Evolutionary conservation across 35 echinoderm and acorn worm species (phyloP).

Genomic region (Chiridota heheva): DNA sequence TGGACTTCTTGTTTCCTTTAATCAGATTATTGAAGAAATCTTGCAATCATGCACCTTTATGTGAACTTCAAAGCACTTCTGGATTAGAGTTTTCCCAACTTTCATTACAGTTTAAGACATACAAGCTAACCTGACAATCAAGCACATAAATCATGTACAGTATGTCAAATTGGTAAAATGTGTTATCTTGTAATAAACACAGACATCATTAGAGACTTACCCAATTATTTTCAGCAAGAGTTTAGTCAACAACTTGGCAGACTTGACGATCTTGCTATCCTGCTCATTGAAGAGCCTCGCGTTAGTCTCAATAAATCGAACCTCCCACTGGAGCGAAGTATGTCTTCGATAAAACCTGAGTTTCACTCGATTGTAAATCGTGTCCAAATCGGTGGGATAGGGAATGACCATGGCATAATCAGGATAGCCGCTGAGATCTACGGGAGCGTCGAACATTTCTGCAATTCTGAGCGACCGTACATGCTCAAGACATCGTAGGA

Average conservation of each 20-base stretch:
- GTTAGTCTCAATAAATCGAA: conserved; percentile 81
- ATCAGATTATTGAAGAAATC: too few species aligned
- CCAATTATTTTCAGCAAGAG: conserved; percentile 77
- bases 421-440: conserved; percentile 83
- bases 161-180: too few species aligned
- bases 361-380: conserved; percentile 70
- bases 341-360: conserved; percentile 76
- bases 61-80: too few species aligned
- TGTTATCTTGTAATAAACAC: too few species aligned
- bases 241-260: conserved; percentile 68
- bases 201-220: conserved; percentile 60
- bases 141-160: too few species aligned
- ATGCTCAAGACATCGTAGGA: conserved; percentile 71
- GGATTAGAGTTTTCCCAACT: too few species aligned
- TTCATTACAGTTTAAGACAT: too few species aligned
- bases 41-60: too few species aligned
- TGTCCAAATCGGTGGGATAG: conserved; percentile 86
- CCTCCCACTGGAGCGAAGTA: conserved; percentile 87
- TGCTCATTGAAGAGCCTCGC: conserved; percentile 71
- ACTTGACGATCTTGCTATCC: conserved; percentile 89
- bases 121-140: too few species aligned
- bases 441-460: conserved; percentile 74
- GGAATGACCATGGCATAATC: conserved; percentile 70
- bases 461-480: conserved; percentile 73
- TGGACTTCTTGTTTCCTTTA: too few species aligned